A percentile compares a stretch with the other conserved stretches of the same genome.
phyloP scores from a whole-genome alignment of 2,113 vertebrate genomes.

The Terrapene triunguis region DNA sequence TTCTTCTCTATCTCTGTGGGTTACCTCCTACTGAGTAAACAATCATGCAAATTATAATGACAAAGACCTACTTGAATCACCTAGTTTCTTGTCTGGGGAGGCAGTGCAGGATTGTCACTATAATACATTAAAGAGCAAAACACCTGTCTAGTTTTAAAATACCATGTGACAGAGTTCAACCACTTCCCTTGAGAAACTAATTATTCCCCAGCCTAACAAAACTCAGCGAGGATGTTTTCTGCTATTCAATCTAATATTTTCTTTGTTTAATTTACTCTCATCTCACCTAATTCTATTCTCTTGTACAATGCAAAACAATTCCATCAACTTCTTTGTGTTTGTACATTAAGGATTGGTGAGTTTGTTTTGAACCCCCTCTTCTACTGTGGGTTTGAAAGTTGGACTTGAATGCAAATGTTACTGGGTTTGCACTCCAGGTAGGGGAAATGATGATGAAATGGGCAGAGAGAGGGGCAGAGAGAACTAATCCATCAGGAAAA shows the following conservation, averaged over 20 bases:
- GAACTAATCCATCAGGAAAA: background rate
- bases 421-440: background rate
- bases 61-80: slow-evolving; percentile 51
- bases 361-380: background rate
- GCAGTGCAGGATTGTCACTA: slow-evolving; percentile 24
- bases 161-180: background rate
- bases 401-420: background rate
- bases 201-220: slow-evolving; percentile 21
- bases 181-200: slow-evolving; percentile 33
- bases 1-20: background rate
- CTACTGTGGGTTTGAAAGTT: fast-evolving
- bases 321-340: background rate
- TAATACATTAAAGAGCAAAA: background rate
- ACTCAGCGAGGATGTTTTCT: slow-evolving; percentile 21
- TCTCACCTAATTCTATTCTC: slow-evolving; percentile 30
- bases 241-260: slow-evolving; percentile 27
- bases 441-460: background rate
- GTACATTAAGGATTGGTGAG: slow-evolving; percentile 12
- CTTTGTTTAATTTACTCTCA: slow-evolving; percentile 28
- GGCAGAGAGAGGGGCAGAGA: background rate
- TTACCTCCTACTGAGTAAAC: slow-evolving; percentile 38
- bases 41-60: slow-evolving; percentile 35
- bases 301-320: background rate
- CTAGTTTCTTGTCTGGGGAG: background rate
- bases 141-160: background rate